Base-by-base conservation (phyloP, 2,797 vertebrate genomes). In the Xenops minutus region DNA sequence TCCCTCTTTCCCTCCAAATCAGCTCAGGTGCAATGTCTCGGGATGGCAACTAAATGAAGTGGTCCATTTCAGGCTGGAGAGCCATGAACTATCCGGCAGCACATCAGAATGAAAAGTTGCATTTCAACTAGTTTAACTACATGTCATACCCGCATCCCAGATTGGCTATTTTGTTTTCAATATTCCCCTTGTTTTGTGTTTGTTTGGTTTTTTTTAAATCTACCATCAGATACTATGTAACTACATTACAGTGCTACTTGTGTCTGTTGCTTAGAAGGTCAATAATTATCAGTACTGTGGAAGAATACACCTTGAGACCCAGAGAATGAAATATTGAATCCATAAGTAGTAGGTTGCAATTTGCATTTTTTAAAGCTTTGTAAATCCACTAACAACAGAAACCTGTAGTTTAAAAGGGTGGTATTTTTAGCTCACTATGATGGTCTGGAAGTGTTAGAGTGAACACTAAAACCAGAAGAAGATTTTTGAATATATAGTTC, bases 141-240 rank as follows among this genome's bases (percentile, higher is more conserved):
- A 17, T 20, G 12, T 32, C 73, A 52, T 29, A 21, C 6, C 21
- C 54, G 10, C 29, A 84, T 58, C 37, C 24, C 41, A 59, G 52
- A 27, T 23, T 36, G 15, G 44, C 39, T 58, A 4, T 7, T 41
- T 36, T 52, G 12, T 41, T 10, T 24, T 52, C 30, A 34, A 36
- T 41, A 21, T 58, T 89, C 10, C 18, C 14, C 12, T 2, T 0
- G 8, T 19, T 79, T 0, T 17, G n/a, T n/a, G n/a, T n/a, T n/a
- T n/a, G n/a, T 44, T 44, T 43, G 62, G 88, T 43, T 43, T 67
- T 89, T 59, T 85, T 9, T 86, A 8, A 56, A 37, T 76, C 16
- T 63, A 4, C 29, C 30, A 22, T 39, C n/a, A 51, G 24, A 29
- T 46, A 48, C 12, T 49, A 32, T 12, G 24, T 54, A 69, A 43